Conservation (phyloP, 2,888 invertebrate species). For the Danaus chrysippus region DNA sequence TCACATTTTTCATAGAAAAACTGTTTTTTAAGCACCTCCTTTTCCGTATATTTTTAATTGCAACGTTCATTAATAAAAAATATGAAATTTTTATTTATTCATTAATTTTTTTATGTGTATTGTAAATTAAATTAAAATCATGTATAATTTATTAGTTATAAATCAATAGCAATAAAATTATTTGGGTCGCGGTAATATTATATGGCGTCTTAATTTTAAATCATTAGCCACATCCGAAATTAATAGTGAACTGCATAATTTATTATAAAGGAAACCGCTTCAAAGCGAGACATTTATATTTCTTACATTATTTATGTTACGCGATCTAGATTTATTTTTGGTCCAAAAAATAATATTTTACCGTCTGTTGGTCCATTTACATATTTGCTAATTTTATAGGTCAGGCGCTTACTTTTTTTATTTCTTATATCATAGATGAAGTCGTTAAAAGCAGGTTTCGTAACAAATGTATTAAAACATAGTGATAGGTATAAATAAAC, state of each 20-base stretch:
- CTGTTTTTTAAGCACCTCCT: no score
- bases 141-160: neutral
- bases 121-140: no score
- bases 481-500: no score
- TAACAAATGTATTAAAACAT: no score
- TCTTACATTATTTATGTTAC: constrained; percentile 31
- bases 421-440: neutral
- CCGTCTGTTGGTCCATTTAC: neutral
- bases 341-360: neutral
- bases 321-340: constrained; percentile 25
- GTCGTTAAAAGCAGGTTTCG: neutral
- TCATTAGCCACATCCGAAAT: neutral
- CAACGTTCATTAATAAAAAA: no score
- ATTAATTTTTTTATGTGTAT: no score
- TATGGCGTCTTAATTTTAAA: neutral
- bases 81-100: no score
- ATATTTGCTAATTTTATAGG: constrained; percentile 9
- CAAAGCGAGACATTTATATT: constrained; percentile 17
- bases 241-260: neutral
- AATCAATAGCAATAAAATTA: neutral
- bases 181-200: neutral
- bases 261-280: constrained; percentile 14
- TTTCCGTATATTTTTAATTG: no score
- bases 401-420: constrained; percentile 6
- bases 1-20: no score